A percentile compares a stretch with the other conserved stretches of the same genome.
phyloP scores from a whole-genome alignment of 2,113 vertebrate genomes.

The Chauna torquata region DNA sequence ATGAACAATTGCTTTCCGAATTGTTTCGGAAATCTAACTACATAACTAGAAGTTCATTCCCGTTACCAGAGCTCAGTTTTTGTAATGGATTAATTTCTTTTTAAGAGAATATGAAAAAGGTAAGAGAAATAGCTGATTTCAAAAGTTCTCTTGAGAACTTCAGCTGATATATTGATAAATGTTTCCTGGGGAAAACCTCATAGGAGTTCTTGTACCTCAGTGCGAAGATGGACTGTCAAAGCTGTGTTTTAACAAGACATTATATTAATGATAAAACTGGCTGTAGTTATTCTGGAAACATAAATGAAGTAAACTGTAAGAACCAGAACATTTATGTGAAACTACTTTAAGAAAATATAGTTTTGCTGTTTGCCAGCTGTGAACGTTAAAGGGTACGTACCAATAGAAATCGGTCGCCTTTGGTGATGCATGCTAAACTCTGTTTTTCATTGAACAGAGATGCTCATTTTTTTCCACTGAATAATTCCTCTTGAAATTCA shows the following conservation, averaged over 20 bases:
- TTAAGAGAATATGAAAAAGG: not conserved
- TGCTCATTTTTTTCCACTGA: not conserved
- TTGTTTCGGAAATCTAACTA: not conserved
- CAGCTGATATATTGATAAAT: not conserved
- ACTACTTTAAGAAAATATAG: not conserved
- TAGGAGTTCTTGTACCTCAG: not conserved
- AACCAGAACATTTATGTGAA: not conserved
- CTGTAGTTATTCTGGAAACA: not conserved
- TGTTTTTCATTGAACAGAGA: conserved; percentile 33
- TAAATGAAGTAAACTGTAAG: not conserved
- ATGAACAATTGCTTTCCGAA: not conserved
- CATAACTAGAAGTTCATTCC: not conserved
- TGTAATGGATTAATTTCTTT: not conserved
- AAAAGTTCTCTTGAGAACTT: not conserved
- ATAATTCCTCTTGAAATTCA: conserved; percentile 52
- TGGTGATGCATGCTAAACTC: conserved; percentile 20
- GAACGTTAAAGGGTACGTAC: not conserved
- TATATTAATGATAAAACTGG: not conserved
- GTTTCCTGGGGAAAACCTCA: not conserved
- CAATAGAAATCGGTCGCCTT: not conserved
- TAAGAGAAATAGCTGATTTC: not conserved
- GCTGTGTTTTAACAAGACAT: not conserved
- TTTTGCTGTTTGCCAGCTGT: not conserved
- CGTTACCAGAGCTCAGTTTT: not conserved
- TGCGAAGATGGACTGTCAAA: not conserved